Evolutionary conservation across 2,113 vertebrate species (phyloP), one percentile per base, ranked within the genome.

Genomic region (Rynchops niger): DNA sequence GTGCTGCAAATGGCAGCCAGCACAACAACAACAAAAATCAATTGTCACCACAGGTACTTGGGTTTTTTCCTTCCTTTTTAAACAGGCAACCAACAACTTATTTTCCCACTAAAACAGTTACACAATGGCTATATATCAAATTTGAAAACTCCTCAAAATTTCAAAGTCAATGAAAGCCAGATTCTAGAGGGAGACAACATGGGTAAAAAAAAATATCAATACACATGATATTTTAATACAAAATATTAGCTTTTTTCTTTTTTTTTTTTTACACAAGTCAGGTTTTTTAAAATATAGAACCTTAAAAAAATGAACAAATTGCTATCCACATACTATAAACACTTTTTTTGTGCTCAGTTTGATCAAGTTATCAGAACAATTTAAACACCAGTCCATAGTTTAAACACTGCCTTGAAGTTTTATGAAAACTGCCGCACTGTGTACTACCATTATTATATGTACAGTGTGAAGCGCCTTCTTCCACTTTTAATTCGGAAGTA

Each of bases 311-410:
- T 55, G 88, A 98, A 96, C 94, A 97, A 98, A 97, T 97, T 95
- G 94, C 95, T 97, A 94, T 98, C 97, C 95, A 98, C 93, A 96
- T 94, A 96, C 96, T 97, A 96, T 97, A 97, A 97, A 98, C 97
- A 98, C 95, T 96, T 88, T 88, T 45, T 93, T 97, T 98, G 98
- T 97, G 98, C 97, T 98, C 97, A 94, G 93, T 97, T 96, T 95
- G 91, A 97, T 96, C 95, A 97, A 97, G 79, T 82, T 93, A 96
- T 93, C 82, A 96, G 92, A 97, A 98, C 92, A 98, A 93, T 97
- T 97, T 82, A 95, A 97, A 98, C 96, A 95, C 74, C 65, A 90
- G 96, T 96, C 96, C 95, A 77, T 95, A 86, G 89, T 94, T 92
- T 92, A 90, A 97, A 97, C 94, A 97, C 94, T 96, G 94, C 94